Percentiles rank a stretch among this genome's conserved stretches.
Conservation (phyloP, 2,888 invertebrate genomes). For the Schizaphis graminum region DNA sequence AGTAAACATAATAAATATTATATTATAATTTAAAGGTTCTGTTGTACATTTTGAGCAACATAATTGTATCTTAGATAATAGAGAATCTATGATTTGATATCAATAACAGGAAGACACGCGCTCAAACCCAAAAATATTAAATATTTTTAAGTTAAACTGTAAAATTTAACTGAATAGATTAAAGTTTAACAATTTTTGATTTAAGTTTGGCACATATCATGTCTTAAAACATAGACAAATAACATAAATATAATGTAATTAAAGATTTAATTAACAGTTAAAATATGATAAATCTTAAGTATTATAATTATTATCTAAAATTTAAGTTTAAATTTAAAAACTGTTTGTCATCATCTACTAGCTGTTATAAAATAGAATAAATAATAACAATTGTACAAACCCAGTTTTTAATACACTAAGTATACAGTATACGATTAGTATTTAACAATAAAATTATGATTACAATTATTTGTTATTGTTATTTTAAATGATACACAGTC, state of each 20-base stretch:
- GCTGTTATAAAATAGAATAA: not conserved
- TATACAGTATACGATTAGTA: not conserved
- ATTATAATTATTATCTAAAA: not conserved
- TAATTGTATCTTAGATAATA: not conserved
- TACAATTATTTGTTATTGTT: not conserved
- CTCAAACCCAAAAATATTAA: not conserved
- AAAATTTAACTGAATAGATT: not conserved
- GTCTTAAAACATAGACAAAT: not conserved
- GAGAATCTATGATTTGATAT: not conserved
- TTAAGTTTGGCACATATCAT: conserved; percentile 29
- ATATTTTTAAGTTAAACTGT: not conserved
- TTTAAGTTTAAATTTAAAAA: not conserved
- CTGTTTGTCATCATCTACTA: not conserved
- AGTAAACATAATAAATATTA: not conserved
- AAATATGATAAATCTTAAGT: not conserved
- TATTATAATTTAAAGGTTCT: not conserved
- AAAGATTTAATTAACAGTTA: not conserved
- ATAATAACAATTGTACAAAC: not conserved
- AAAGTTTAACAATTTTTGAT: not conserved
- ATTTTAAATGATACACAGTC: not conserved
- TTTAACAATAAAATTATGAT: not conserved
- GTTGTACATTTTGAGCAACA: conserved; percentile 47
- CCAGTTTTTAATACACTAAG: not conserved
- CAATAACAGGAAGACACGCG: not conserved
- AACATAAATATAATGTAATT: not conserved